Base-by-base conservation (phyloP, 2,888 invertebrate genomes). In the Lacanobia wlatinum region DNA sequence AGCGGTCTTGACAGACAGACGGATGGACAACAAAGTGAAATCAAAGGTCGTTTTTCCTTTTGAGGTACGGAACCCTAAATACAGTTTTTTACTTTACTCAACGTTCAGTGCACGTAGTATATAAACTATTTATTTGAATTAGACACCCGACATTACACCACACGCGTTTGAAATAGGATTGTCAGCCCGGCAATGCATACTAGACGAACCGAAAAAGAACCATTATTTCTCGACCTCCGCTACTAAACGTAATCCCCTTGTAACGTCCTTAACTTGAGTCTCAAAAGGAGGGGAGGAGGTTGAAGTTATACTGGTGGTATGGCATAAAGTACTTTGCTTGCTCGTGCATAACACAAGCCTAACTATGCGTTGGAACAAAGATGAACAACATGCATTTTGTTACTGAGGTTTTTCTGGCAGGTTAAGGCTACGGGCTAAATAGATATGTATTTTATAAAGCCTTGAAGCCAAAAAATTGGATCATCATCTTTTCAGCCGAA, bases 101-200 rank as follows among this genome's bases (percentile, higher is more conserved):
- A 38, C 18, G 70, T 71, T 60, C 82, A 52, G 43, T 56, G 21
- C 80, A 80, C 82, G 82, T 75, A 74, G 12, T 46, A 53, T 40
- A 66, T 82, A 72, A 68, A 78, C 67, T 71, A 88, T 85, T 87
- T 84, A 83, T 86, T 84, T 81, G 80, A 82, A 88, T 87, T 87
- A 87, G 78, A 80, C 75, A 80, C 69, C 60, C 78, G 46, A 68
- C 67, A 73, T 76, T 73, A 78, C 67, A 61, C 71, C 79, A 82
- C 81, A 84, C 78, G 74, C 76, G 83, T 84, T 74, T 76, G 76
- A 87, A 87, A 89, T 86, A 76, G 81, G 79, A 86, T 86, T 86
- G 85, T 83, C 84, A 78, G 73, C 75, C 71, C 61, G 28, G 85
- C 84, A 86, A 88, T 90, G 89, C 88, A 89, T 87, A 87, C 83